Conservation (phyloP, 2,113 vertebrate genomes). For the Ophiodon elongatus region DNA sequence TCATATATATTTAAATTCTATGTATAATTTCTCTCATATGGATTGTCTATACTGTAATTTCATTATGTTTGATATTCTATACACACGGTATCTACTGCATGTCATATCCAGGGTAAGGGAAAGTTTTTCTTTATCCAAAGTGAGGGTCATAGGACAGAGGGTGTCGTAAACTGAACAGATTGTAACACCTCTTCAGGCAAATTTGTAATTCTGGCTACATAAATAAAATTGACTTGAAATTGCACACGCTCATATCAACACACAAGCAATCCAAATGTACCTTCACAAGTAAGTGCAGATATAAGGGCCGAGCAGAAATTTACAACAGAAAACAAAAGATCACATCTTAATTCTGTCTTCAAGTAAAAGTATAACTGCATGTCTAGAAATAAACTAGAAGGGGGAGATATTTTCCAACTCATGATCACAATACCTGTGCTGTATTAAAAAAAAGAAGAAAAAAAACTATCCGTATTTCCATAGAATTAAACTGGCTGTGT, state of each 20-base stretch:
- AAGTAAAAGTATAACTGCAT: background rate
- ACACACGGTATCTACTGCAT: background rate
- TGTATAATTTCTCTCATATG: background rate
- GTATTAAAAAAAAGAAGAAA: slow-evolving; percentile 7
- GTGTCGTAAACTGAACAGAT: background rate
- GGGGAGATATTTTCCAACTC: background rate
- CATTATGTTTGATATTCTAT: background rate
- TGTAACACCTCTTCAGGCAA: background rate
- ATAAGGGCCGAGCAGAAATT: background rate
- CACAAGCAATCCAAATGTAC: background rate
- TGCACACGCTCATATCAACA: slow-evolving; percentile 21
- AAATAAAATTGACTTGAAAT: background rate
- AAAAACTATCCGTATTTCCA: background rate
- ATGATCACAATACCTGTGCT: background rate
- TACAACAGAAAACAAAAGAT: background rate
- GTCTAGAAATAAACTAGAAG: background rate
- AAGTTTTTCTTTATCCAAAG: background rate
- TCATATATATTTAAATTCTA: background rate
- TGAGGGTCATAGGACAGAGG: background rate
- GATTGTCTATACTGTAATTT: background rate
- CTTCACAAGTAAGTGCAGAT: slow-evolving; percentile 9
- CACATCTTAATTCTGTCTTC: background rate
- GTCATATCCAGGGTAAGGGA: background rate
- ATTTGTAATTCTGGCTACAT: background rate
- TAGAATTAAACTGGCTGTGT: slow-evolving; percentile 27